Base-by-base conservation (phyloP, 2,113 vertebrate genomes). In the Ornithorhynchus anatinus region DNA sequence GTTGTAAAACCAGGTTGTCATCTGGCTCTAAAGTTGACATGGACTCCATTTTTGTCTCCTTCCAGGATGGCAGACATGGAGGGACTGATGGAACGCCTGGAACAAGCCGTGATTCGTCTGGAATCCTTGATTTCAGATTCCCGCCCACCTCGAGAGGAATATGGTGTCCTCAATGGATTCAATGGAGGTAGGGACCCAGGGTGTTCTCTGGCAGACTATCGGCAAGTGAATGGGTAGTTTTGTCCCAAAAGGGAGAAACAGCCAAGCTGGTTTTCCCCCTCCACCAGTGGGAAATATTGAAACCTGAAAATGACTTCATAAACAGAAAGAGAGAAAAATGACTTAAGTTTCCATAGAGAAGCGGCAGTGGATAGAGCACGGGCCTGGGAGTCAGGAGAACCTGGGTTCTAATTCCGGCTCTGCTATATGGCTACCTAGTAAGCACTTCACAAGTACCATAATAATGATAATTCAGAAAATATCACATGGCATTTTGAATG, bases 21-120 rank as follows among this genome's bases (percentile, higher is more conserved):
- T 15, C 13, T 39, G 37, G 43, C 37, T 2, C 19, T 20, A 23
- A 32, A 3, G 7, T 67, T 86, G 58, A 87, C 48, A 6, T 2
- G 38, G 11, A 59, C 63, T 75, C 38, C 31, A 0, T 73, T 63
- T 69, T 27, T 67, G 15, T 82, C 74, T 78, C 48, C 47, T 87
- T 91, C 22, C 58, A 96, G 95, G 81, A 92, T 94, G 94, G 89
- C 90, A 37, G 90, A 92, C 59, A 93, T 92, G 91, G 94, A 96
- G 68, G 92, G 76, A 20, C 89, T 99, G 79, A 88, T 98, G 89
- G 93, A 96, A 63, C 95, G 98, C 12, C 86, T 99, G 90, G 97
- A 99, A 85, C 91, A 84, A 16, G 96, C 95, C 1, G 96, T 99
- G 60, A 88, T 93, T 84, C 95, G 95, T 20, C 94, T 99, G 51